These are phyloP conservation scores for Smutsia temminckii DNA, from an alignment of 2,797 vertebrate genomes.

Conservation along the genomic window DNA sequence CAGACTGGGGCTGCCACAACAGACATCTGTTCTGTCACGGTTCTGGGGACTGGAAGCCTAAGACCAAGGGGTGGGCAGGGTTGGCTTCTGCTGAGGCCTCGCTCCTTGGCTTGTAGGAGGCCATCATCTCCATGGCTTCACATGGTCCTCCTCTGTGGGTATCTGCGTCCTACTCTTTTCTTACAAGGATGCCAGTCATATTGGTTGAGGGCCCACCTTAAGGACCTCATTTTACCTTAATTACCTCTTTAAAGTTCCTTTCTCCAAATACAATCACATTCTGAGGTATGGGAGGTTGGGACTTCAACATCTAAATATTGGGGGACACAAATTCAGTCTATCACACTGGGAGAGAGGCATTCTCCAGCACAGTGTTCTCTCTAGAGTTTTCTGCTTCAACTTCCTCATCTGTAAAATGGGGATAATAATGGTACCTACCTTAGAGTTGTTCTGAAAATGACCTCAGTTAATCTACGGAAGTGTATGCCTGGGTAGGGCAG, in stretches of 20 bases:
- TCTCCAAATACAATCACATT: neutral
- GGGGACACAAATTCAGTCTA: neutral
- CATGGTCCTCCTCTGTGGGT: neutral
- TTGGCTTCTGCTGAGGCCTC: neutral
- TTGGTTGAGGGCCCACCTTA: neutral
- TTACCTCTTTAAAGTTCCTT: neutral
- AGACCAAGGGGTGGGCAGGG: neutral
- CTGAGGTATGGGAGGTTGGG: no score
- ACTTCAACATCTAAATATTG: neutral
- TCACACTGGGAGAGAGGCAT: neutral
- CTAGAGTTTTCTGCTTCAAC: neutral
- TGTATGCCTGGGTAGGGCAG: neutral
- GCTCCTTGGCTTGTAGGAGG: neutral
- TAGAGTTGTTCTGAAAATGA: neutral
- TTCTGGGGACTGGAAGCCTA: neutral
- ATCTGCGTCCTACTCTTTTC: neutral
- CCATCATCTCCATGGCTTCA: neutral
- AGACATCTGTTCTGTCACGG: neutral
- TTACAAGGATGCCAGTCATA: neutral
- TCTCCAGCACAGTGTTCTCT: neutral
- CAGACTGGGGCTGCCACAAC: neutral
- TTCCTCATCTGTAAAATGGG: neutral
- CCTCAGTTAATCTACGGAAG: neutral
- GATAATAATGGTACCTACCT: neutral
- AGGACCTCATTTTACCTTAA: neutral